Evolutionary conservation across 2,113 vertebrate genomes (phyloP).

Genomic region (Seriola dumerili): DNA sequence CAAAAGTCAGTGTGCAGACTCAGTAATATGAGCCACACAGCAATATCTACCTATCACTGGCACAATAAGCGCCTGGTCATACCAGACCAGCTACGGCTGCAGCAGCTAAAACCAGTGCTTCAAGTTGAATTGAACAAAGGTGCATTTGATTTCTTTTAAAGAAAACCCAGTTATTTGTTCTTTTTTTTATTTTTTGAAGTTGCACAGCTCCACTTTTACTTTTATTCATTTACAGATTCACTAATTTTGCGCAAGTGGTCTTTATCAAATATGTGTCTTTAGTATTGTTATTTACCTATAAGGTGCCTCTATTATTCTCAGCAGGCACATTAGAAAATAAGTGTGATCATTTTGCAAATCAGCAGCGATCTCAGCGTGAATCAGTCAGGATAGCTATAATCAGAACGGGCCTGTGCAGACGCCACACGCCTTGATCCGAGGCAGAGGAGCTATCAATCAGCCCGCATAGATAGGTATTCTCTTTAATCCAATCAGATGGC

Average conservation of each 20-base stretch:
- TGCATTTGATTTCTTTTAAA: not conserved
- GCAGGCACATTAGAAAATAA: constrained; percentile 48
- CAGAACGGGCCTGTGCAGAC: constrained; percentile 47
- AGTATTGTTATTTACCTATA: constrained; percentile 44
- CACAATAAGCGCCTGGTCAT: not conserved
- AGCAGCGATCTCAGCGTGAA: constrained; percentile 40
- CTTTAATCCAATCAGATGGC: constrained; percentile 84
- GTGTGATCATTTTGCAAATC: constrained; percentile 39
- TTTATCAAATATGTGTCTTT: not conserved
- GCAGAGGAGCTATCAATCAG: constrained; percentile 79
- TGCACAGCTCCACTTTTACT: not conserved
- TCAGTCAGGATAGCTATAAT: constrained; percentile 53
- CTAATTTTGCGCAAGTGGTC: not conserved
- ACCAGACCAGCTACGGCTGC: not conserved
- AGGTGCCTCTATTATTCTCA: constrained; percentile 34
- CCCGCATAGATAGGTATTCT: constrained; percentile 72
- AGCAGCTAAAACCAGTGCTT: not conserved
- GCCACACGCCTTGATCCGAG: constrained; percentile 49
- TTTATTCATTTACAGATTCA: not conserved
- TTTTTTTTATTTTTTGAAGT: too few relatives aligned
- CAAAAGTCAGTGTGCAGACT: not conserved
- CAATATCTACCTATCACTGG: not conserved
- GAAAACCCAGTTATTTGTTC: not conserved
- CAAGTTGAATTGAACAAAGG: not conserved
- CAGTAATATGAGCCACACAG: not conserved